Conservation (phyloP, 2,113 vertebrate genomes). For the Pogonocichla stellata region DNA sequence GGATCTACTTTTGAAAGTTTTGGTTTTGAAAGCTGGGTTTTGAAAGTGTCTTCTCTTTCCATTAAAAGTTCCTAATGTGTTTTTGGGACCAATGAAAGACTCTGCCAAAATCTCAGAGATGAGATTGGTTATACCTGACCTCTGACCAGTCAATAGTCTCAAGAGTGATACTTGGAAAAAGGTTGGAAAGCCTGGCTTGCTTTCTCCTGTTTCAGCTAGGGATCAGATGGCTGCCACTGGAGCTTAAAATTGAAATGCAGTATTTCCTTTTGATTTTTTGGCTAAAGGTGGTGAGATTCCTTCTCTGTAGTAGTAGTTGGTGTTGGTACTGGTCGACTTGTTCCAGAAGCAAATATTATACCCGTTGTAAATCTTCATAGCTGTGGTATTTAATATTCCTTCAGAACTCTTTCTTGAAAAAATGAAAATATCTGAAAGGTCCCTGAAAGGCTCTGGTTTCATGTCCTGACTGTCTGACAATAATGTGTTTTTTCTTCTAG, state of each 20-base stretch:
- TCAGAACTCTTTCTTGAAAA: not conserved
- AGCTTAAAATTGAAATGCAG: not conserved
- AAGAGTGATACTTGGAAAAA: not conserved
- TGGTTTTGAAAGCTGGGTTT: not conserved
- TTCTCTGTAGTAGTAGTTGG: not conserved
- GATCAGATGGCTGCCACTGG: not conserved
- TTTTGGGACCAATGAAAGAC: not conserved
- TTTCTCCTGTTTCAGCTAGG: not conserved
- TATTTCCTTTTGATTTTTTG: not conserved
- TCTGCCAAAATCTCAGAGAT: not conserved
- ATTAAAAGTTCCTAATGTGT: not conserved
- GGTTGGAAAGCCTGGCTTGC: not conserved
- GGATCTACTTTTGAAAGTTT: not conserved
- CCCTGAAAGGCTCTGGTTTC: not conserved
- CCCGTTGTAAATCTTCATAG: not conserved
- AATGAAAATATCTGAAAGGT: not conserved
- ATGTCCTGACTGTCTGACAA: not conserved
- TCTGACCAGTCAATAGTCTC: not conserved
- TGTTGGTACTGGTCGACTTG: not conserved
- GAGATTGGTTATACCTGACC: not conserved
- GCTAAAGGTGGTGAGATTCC: not conserved
- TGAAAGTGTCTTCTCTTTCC: not conserved
- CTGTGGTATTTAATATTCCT: not conserved
- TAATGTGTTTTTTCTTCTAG: not conserved
- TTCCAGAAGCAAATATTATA: not conserved